A percentile compares a stretch with the other conserved stretches of the same genome.
phyloP scores from a whole-genome alignment of 2,113 vertebrate species.

The Cyanoramphus novaezelandiae region DNA sequence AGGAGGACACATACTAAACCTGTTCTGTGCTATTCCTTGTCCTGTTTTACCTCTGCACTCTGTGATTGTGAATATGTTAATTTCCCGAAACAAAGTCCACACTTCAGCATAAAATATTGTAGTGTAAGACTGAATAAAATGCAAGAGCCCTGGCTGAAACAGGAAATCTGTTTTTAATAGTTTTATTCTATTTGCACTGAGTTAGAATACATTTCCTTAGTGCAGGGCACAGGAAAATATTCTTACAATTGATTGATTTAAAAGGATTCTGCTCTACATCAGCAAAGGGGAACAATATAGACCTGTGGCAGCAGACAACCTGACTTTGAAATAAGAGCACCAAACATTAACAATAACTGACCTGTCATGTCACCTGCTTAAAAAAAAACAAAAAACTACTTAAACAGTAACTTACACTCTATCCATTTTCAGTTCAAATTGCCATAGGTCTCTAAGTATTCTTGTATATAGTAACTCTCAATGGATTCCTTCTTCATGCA shows the following conservation, averaged over 20 bases:
- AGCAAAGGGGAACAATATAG: not conserved
- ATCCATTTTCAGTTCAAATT: not conserved
- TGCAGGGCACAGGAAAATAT: not conserved
- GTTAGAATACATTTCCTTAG: slow-evolving; percentile 25
- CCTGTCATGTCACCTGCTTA: not conserved
- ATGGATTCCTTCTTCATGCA: not conserved
- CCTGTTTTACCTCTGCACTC: not conserved
- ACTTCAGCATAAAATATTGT: not conserved
- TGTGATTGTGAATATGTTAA: not conserved
- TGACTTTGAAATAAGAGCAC: not conserved
- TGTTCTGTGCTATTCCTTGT: not conserved
- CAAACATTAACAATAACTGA: not conserved
- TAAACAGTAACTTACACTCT: not conserved
- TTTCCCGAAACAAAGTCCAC: not conserved
- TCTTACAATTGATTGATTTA: not conserved
- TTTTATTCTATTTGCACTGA: slow-evolving; percentile 35
- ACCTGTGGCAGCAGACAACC: not conserved
- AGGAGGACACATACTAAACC: rapidly evolving
- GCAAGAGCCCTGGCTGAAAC: not conserved
- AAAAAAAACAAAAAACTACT: not conserved
- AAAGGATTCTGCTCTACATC: not conserved
- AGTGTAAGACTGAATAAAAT: not conserved
- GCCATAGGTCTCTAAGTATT: not conserved
- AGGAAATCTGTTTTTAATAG: slow-evolving; percentile 38
- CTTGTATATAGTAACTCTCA: not conserved